These are phyloP conservation scores for Scrobipalpa atriplicella DNA, from an alignment of 2,888 invertebrate species.

Conservation along the genomic window DNA sequence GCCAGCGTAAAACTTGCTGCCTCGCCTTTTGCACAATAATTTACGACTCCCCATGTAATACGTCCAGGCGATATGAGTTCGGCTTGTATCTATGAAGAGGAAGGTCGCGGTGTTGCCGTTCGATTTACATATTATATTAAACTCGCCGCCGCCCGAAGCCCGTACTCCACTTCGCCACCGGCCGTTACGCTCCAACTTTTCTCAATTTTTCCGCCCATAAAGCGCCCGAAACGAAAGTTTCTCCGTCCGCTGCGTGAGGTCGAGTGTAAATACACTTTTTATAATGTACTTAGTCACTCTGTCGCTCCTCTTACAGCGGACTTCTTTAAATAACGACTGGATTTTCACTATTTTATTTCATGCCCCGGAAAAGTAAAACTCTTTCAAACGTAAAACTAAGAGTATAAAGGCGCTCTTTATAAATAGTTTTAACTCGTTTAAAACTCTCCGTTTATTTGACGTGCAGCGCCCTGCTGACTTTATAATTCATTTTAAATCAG, in stretches of 20 bases:
- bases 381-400: conserved; percentile 7
- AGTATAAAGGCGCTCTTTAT: conserved; percentile 16
- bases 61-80: conserved; percentile 77
- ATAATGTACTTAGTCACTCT: conserved; percentile 79
- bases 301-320: conserved; percentile 61
- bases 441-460: conserved; percentile 18
- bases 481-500: conserved; percentile 29
- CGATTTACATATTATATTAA: conserved; percentile 83
- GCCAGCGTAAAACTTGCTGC: conserved; percentile 72
- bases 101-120: conserved; percentile 74
- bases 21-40: conserved; percentile 77
- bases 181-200: conserved; percentile 81
- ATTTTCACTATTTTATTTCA: conserved; percentile 33
- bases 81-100: conserved; percentile 66
- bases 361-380: conserved; percentile 14
- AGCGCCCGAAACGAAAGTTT: conserved; percentile 79
- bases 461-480: conserved; percentile 11
- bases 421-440: conserved; percentile 17
- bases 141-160: conserved; percentile 65
- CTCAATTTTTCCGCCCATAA: conserved; percentile 82
- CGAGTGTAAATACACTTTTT: conserved; percentile 81
- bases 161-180: conserved; percentile 72
- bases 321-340: conserved; percentile 66
- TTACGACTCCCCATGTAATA: conserved; percentile 79
- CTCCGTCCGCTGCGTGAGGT: conserved; percentile 74